Evolutionary conservation across 2,113 vertebrate species (phyloP).

Genomic region (Dasyornis broadbenti): DNA sequence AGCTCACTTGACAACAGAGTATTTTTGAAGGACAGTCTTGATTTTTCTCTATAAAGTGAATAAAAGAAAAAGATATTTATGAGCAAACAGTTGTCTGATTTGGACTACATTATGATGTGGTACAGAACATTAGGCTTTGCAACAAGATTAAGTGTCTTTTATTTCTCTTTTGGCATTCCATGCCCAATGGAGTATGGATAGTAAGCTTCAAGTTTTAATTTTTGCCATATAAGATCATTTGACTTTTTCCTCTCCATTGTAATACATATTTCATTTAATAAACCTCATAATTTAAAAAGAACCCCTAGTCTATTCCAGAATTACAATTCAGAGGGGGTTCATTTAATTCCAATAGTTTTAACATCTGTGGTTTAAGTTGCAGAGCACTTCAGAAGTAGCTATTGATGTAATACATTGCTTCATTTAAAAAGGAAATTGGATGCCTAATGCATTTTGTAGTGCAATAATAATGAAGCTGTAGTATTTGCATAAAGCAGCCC

Average conservation of each 20-base stretch:
- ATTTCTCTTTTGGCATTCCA: background rate
- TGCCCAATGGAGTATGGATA: background rate
- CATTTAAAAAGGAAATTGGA: constrained; percentile 24
- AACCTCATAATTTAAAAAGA: background rate
- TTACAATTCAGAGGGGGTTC: background rate
- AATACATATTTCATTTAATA: constrained; percentile 4
- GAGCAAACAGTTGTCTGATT: background rate
- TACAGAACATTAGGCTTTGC: constrained; percentile 21
- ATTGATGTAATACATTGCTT: background rate
- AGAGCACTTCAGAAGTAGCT: constrained; percentile 1
- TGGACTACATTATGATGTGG: background rate
- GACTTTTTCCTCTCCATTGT: background rate
- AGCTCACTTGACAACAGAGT: background rate
- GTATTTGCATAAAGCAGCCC: background rate
- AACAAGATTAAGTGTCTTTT: background rate
- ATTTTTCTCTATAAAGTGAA: background rate
- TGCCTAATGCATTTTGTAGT: background rate
- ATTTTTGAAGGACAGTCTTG: background rate
- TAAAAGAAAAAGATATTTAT: background rate
- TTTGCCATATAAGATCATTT: background rate
- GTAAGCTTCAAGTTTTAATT: background rate
- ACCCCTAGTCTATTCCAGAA: background rate
- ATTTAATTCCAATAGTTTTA: constrained; percentile 37
- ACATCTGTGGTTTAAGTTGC: constrained; percentile 10
- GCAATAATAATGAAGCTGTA: background rate